A percentile compares a stretch with the other conserved stretches of the same genome.
phyloP scores from a whole-genome alignment of 2,113 vertebrate genomes.

The Garra rufa region DNA sequence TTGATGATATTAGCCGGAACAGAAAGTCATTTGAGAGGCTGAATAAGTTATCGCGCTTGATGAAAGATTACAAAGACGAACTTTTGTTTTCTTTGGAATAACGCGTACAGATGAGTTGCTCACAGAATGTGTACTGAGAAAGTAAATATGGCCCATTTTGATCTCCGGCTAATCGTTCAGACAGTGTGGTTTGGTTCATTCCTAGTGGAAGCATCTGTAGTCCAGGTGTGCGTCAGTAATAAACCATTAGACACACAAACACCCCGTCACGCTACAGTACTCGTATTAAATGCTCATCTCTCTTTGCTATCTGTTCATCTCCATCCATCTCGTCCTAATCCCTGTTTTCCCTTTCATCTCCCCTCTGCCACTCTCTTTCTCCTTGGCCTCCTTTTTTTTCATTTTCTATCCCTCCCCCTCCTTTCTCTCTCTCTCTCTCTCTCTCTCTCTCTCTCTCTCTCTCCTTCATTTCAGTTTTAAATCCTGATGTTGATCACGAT shows the following conservation, averaged over 20 bases:
- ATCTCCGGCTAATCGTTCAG: neutral
- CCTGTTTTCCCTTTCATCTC: slow-evolving; percentile 12
- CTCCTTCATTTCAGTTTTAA: no score
- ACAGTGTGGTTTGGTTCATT: neutral
- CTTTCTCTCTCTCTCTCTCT: neutral
- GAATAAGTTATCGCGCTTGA: neutral
- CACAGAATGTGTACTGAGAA: neutral
- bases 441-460: slow-evolving; percentile 42
- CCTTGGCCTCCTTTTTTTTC: slow-evolving; percentile 38
- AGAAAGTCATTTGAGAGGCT: neutral
- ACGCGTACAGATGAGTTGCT: neutral
- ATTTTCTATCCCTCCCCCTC: neutral
- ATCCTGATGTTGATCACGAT: no score
- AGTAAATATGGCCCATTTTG: neutral
- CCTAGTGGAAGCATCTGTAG: neutral
- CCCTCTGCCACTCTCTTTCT: slow-evolving; percentile 24
- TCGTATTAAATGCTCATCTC: slow-evolving; percentile 20
- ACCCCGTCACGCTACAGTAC: neutral
- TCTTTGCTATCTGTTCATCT: slow-evolving; percentile 16
- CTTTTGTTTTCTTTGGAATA: neutral
- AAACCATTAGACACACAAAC: slow-evolving; percentile 52
- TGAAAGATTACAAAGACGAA: neutral
- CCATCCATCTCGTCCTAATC: slow-evolving; percentile 18
- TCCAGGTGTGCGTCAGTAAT: slow-evolving; percentile 51
- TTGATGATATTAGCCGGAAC: neutral